Base-by-base conservation (phyloP, 2,113 vertebrate genomes). In the Axis porcinus region DNA sequence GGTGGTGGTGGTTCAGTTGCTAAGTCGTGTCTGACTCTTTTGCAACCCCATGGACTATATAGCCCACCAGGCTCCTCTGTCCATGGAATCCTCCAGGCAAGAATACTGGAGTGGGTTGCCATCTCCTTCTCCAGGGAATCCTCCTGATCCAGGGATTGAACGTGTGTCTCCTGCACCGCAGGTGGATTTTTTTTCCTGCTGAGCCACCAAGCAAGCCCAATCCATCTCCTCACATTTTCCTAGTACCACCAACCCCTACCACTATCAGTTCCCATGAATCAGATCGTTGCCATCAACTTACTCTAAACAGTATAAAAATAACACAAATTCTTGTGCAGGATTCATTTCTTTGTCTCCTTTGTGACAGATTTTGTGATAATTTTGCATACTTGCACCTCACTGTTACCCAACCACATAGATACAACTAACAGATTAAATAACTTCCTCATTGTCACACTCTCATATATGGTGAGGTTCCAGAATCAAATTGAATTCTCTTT, bases 241-340 rank as follows among this genome's bases (percentile, higher is more conserved):
- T 60, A 40, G 23, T 15, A 16, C 4, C 55, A 14, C 25, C 13
- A 43, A 12, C 23, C 15, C 21, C 16, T 4, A 7, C 19, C 36
- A 36, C 23, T 27, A 11, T 33, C 55, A 50, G 47, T 36, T 21
- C 25, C 47, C 79, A 64, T 7, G 30, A 93, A 19, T 64, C 47
- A 78, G 54, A 23, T 21, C 27, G 47, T 45, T 17, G 25, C 17
- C 25, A 58, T 28, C 19, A 96, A 95, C 45, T 87, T 96, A 91
- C 45, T 94, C 47, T 95, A 95, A 94, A 95, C 21, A 60, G 78
- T 89, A 40, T 94, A 40, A 97, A 94, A 97, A 86, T 52, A 94
- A 96, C 70, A 88, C 89, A 86, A 91, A 86, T 78, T 90, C 67
- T 83, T 97, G 55, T 89, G 79, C 43, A 96, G 54, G 82, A 96